Percentiles rank a stretch among this genome's conserved stretches.
Conservation (phyloP, 2,888 invertebrate species). For the Sericinus montela region DNA sequence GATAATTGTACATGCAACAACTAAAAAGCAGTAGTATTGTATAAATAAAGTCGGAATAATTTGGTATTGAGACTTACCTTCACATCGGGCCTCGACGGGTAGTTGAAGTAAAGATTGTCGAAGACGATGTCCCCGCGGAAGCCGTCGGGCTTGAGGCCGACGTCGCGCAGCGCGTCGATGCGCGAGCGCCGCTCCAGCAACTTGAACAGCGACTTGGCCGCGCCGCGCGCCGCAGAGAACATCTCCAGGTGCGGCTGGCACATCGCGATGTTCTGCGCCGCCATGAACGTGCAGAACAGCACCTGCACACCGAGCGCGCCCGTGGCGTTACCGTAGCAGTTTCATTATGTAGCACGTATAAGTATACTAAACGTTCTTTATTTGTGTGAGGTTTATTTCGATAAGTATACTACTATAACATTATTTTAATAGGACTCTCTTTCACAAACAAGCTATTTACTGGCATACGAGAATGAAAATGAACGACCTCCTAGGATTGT, state of each 20-base stretch:
- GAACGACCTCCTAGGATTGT: no score
- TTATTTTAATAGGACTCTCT: no score
- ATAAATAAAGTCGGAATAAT: not conserved
- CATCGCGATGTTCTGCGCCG: constrained; percentile 87
- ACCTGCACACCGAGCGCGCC: constrained; percentile 57
- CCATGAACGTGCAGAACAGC: constrained; percentile 86
- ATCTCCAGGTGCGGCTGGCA: constrained; percentile 87
- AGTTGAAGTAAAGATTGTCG: constrained; percentile 84
- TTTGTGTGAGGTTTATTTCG: no score
- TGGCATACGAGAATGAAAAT: no score
- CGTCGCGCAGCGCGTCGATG: constrained; percentile 45
- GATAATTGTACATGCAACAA: no score
- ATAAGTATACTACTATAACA: no score
- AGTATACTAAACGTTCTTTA: no score
- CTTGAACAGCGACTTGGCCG: constrained; percentile 84
- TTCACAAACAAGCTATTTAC: no score
- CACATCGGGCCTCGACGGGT: constrained; percentile 88
- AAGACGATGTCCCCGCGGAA: constrained; percentile 84
- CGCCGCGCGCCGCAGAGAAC: constrained; percentile 85
- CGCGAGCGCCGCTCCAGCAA: constrained; percentile 81
- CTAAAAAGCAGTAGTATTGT: no score
- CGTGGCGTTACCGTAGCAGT: no score
- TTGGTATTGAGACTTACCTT: constrained; percentile 55
- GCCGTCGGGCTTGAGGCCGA: constrained; percentile 70
- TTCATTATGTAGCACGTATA: no score